Conservation (phyloP, 2,113 vertebrate genomes). For the Corythaixoides concolor region DNA sequence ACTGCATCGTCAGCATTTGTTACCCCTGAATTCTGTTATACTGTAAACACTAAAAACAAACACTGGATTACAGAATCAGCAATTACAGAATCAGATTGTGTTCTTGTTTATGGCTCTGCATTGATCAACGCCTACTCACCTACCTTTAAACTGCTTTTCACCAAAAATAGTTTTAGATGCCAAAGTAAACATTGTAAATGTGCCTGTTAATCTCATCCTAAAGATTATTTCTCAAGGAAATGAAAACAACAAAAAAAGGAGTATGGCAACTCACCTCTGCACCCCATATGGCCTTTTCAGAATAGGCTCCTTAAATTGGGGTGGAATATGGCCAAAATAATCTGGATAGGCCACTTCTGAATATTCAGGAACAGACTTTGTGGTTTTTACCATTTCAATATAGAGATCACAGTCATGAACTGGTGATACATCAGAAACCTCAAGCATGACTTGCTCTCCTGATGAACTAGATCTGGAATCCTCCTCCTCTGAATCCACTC, state of each 20-base stretch:
- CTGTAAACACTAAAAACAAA: neutral
- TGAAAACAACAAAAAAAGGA: neutral
- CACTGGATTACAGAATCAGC: neutral
- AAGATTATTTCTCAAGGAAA: neutral
- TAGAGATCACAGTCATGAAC: constrained; percentile 95
- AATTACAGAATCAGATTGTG: neutral
- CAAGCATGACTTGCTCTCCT: constrained; percentile 77
- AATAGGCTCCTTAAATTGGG: constrained; percentile 88
- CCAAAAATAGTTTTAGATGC: neutral
- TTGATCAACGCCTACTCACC: neutral
- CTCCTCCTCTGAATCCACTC: constrained; percentile 82
- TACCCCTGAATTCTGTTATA: neutral
- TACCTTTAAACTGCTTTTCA: neutral
- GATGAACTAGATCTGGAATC: constrained; percentile 76
- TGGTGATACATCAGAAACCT: constrained; percentile 84
- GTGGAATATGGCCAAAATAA: constrained; percentile 95
- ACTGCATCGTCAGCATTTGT: neutral
- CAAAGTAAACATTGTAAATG: neutral
- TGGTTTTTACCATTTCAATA: constrained; percentile 90
- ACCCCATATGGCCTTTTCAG: constrained; percentile 94
- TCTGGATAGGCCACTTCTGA: constrained; percentile 97
- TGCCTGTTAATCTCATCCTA: neutral
- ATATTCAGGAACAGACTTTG: constrained; percentile 88
- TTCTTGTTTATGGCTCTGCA: neutral
- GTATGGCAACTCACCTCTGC: constrained; percentile 84